phyloP scores from a whole-genome alignment of 2,888 invertebrate genomes.

The Pseudanteris insignis region DNA sequence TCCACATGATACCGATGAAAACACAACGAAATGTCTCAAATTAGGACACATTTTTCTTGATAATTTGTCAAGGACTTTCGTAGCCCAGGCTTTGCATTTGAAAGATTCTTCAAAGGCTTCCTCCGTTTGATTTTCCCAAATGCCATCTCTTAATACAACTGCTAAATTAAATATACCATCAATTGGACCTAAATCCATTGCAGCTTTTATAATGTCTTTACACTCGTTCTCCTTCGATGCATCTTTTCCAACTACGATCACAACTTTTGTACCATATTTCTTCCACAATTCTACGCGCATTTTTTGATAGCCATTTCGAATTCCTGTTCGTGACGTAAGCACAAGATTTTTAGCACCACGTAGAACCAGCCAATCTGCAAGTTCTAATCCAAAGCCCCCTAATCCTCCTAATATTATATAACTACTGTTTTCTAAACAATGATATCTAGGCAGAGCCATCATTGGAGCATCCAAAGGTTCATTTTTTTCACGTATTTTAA shows the following conservation, averaged over 20 bases:
- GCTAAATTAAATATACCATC: constrained; percentile 76
- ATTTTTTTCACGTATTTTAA: constrained; percentile 55
- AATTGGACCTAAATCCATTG: constrained; percentile 68
- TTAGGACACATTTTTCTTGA: constrained; percentile 40
- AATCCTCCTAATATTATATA: constrained; percentile 82
- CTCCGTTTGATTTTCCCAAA: constrained; percentile 69
- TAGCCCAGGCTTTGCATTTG: constrained; percentile 69
- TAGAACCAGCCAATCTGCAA: constrained; percentile 85
- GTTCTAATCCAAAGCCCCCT: constrained; percentile 91
- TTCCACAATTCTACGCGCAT: constrained; percentile 76
- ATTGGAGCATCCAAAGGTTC: constrained; percentile 50
- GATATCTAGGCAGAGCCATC: constrained; percentile 67
- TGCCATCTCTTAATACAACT: constrained; percentile 69
- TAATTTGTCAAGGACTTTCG: constrained; percentile 40
- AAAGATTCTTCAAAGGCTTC: constrained; percentile 69
- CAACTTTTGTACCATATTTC: constrained; percentile 74
- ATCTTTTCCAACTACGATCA: constrained; percentile 75
- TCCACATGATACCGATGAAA: constrained; percentile 74
- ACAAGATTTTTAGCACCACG: constrained; percentile 83
- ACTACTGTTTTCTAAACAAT: constrained; percentile 67
- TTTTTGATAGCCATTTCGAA: constrained; percentile 84
- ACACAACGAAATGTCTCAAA: constrained; percentile 71
- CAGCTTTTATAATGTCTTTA: constrained; percentile 70
- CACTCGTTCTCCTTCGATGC: constrained; percentile 78
- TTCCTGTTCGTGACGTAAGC: constrained; percentile 82